Percentiles rank a stretch among this genome's conserved stretches.
phyloP scores from a whole-genome alignment of 2,113 vertebrate species.

The Cromileptes altivelis region DNA sequence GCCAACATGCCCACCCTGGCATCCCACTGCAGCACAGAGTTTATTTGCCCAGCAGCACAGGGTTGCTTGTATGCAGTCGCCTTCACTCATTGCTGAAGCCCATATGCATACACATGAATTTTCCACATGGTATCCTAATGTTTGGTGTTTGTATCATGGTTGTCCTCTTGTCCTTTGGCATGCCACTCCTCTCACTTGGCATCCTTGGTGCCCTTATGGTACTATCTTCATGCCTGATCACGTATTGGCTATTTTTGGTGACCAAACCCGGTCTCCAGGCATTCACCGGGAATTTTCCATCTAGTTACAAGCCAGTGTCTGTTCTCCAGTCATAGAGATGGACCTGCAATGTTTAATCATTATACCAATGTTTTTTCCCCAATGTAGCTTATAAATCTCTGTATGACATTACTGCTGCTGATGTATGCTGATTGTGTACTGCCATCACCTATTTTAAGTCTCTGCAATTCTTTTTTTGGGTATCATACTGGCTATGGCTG shows the following conservation, averaged over 20 bases:
- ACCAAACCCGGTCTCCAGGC: neutral
- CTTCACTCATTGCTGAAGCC: slow-evolving; percentile 10
- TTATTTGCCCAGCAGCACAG: slow-evolving; percentile 59
- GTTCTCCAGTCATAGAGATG: slow-evolving; percentile 16
- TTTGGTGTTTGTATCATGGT: slow-evolving; percentile 13
- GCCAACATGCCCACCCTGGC: slow-evolving; percentile 60
- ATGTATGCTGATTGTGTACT: neutral
- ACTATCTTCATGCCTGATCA: slow-evolving; percentile 41
- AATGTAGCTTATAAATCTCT: neutral
- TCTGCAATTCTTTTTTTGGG: neutral
- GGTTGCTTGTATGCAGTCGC: slow-evolving; percentile 44
- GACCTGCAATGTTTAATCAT: neutral
- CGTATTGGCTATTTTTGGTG: slow-evolving; percentile 35
- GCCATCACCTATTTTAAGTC: neutral
- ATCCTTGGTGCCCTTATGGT: slow-evolving; percentile 53
- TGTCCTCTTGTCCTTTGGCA: slow-evolving; percentile 22
- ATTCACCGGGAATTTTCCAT: slow-evolving; percentile 21
- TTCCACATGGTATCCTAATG: slow-evolving; percentile 11
- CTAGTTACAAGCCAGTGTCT: slow-evolving; percentile 15
- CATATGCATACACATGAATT: slow-evolving; percentile 33
- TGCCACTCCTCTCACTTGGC: slow-evolving; percentile 32
- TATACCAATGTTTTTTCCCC: neutral
- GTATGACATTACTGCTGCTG: neutral
- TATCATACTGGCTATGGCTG: neutral
- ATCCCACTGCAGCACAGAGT: slow-evolving; percentile 42